A percentile compares a stretch with the other conserved stretches of the same genome.
These are phyloP conservation scores for Cryptocheilus praepositus DNA, from an alignment of 2,888 invertebrate species.

Conservation along the genomic window DNA sequence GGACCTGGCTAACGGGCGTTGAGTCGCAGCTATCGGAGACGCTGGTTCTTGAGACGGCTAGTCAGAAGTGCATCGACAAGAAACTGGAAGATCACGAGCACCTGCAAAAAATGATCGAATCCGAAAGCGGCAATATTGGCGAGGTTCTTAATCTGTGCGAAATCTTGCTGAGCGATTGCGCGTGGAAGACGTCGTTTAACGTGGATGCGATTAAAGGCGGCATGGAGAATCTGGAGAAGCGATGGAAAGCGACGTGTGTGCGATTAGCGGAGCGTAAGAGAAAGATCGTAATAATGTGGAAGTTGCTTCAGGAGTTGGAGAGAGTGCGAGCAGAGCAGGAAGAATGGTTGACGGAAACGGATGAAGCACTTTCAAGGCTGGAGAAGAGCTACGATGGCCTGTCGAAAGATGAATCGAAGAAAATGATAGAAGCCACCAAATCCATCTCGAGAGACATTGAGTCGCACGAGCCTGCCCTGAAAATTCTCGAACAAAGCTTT, in stretches of 20 bases:
- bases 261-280: slow-evolving; percentile 84
- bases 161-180: slow-evolving; percentile 83
- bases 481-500: slow-evolving; percentile 82
- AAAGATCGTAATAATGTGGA: slow-evolving; percentile 80
- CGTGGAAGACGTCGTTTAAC: slow-evolving; percentile 83
- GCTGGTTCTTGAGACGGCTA: slow-evolving; percentile 81
- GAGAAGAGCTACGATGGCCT: slow-evolving; percentile 79
- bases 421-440: slow-evolving; percentile 78
- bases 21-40: slow-evolving; percentile 83
- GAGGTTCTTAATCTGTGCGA: slow-evolving; percentile 88
- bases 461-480: slow-evolving; percentile 77
- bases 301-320: slow-evolving; percentile 78
- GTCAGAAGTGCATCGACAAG: slow-evolving; percentile 81
- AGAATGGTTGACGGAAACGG: slow-evolving; percentile 80
- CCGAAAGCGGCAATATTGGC: slow-evolving; percentile 85
- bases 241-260: slow-evolving; percentile 87
- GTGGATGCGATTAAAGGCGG: slow-evolving; percentile 82
- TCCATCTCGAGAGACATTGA: slow-evolving; percentile 78
- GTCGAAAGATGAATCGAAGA: slow-evolving; percentile 78
- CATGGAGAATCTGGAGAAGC: slow-evolving; percentile 83
- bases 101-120: slow-evolving; percentile 85
- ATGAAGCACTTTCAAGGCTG: slow-evolving; percentile 78
- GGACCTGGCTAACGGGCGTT: slow-evolving; percentile 83
- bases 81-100: slow-evolving; percentile 84
- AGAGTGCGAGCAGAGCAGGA: slow-evolving; percentile 78